Evolutionary conservation across 2,797 vertebrate species (phyloP).

Genomic region (Parauchenoglanis punctatus): DNA sequence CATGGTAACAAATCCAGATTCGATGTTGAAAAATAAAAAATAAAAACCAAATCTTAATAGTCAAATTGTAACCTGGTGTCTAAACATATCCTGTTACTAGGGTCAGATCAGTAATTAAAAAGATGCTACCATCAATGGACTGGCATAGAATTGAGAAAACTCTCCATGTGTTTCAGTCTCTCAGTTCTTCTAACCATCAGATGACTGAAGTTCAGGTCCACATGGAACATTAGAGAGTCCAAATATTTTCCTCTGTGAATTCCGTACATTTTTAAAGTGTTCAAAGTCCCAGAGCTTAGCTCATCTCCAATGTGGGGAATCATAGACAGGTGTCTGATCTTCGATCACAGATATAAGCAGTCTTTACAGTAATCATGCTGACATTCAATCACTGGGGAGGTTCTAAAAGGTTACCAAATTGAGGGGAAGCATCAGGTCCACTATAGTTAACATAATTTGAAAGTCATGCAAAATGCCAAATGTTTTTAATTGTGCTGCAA

Average conservation of each 20-base stretch:
- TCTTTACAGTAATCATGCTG: not conserved
- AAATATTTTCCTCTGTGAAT: constrained; percentile 36
- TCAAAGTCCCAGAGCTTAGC: constrained; percentile 31
- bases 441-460: constrained; percentile 49
- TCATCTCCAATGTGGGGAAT: constrained; percentile 32
- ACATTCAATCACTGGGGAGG: constrained; percentile 23
- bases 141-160: not conserved
- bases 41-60: not conserved
- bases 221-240: constrained; percentile 32
- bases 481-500: constrained; percentile 54
- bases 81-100: constrained; percentile 33
- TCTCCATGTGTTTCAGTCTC: constrained; percentile 10
- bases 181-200: constrained; percentile 16
- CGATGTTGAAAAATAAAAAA: not conserved
- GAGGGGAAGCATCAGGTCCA: constrained; percentile 38
- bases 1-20: not conserved
- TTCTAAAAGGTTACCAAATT: constrained; percentile 46
- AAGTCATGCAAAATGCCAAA: constrained; percentile 55
- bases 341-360: constrained; percentile 27
- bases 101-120: constrained; percentile 13
- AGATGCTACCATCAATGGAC: constrained; percentile 15
- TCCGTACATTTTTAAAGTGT: constrained; percentile 26
- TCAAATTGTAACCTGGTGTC: not conserved
- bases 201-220: constrained; percentile 29
- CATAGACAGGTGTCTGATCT: constrained; percentile 44